Conservation (phyloP, 2,113 vertebrate species). For the Sylvietta virens region DNA sequence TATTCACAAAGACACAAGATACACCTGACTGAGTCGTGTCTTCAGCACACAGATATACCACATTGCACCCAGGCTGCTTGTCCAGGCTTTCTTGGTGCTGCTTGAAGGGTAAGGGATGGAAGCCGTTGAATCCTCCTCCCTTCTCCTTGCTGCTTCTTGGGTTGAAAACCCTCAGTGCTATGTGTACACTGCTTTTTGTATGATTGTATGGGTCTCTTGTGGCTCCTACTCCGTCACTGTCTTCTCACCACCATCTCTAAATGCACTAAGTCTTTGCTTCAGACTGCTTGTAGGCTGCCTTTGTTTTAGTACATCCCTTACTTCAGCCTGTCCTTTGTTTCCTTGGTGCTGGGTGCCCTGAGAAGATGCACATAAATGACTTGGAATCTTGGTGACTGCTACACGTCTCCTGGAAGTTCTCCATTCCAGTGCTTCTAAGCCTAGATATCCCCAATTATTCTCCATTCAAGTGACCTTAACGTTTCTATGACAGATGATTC, state of each 20-base stretch:
- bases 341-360: background rate
- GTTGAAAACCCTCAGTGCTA: background rate
- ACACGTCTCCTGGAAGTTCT: background rate
- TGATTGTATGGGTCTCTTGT: background rate
- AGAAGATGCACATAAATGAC: background rate
- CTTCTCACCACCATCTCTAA: background rate
- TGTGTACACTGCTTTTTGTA: background rate
- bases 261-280: background rate
- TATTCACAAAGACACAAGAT: background rate
- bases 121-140: background rate
- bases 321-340: background rate
- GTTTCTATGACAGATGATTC: background rate
- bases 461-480: background rate
- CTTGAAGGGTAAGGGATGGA: background rate
- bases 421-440: background rate
- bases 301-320: background rate
- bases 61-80: background rate
- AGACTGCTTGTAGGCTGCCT: background rate
- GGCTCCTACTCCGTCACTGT: background rate
- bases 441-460: background rate
- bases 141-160: background rate
- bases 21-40: accelerated
- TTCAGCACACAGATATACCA: background rate
- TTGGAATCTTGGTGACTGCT: background rate
- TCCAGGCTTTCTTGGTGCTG: background rate